phyloP scores from a whole-genome alignment of 1,140 invertebrate genomes.

The Trissolcus basalis region DNA sequence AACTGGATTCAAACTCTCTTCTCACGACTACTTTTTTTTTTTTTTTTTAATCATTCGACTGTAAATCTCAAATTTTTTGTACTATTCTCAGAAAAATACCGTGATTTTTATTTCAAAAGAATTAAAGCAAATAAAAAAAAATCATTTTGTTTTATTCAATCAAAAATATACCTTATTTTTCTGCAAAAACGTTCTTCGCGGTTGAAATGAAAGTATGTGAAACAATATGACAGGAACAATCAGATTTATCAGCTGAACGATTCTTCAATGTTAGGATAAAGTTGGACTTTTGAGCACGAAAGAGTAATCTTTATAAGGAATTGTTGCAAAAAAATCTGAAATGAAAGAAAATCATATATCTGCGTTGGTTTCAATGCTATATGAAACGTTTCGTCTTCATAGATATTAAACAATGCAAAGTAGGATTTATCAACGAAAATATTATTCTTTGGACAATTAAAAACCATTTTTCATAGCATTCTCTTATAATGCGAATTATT shows the following conservation, averaged over 20 bases:
- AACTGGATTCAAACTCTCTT: background rate
- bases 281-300: constrained; percentile 11
- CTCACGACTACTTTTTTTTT: background rate
- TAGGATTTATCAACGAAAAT: no score
- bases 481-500: no score
- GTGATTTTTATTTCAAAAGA: no score
- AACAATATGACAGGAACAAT: constrained; percentile 19
- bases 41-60: background rate
- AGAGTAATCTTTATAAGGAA: no score
- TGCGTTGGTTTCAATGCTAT: no score
- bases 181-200: background rate
- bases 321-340: background rate
- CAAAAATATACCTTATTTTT: background rate
- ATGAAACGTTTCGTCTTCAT: no score
- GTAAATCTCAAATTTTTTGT: background rate
- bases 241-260: constrained; percentile 19
- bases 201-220: constrained; percentile 3
- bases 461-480: no score
- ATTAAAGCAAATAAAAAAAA: no score
- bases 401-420: no score
- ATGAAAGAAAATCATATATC: background rate
- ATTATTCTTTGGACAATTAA: no score
- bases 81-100: no score
- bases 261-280: constrained; percentile 18
- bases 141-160: background rate